These are phyloP conservation scores for Psephotus haematonotus DNA, from an alignment of 2,113 vertebrate genomes.

Conservation along the genomic window DNA sequence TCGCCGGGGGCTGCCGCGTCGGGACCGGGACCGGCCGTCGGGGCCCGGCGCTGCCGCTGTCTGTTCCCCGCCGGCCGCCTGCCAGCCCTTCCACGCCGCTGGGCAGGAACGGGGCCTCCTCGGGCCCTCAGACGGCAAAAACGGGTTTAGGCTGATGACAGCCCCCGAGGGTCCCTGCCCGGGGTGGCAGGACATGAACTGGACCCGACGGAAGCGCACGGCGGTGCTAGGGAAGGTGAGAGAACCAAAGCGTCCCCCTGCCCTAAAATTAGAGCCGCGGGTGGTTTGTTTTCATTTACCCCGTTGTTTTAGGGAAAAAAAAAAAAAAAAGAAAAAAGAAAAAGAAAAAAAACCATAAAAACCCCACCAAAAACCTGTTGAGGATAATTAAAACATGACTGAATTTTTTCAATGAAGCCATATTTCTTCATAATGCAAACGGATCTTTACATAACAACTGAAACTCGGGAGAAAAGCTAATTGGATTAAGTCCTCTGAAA, in stretches of 20 bases:
- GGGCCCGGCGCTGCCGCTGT: background rate
- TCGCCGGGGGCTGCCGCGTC: background rate
- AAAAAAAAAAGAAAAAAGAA: background rate
- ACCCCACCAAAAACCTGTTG: background rate
- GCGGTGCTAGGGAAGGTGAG: background rate
- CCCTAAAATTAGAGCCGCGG: background rate
- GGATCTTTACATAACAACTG: constrained; percentile 78
- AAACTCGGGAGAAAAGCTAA: constrained; percentile 77
- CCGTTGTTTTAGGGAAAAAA: background rate
- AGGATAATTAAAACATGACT: constrained; percentile 20
- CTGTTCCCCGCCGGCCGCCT: background rate
- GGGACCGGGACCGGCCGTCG: background rate
- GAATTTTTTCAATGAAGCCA: constrained; percentile 49
- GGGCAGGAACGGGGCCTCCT: background rate
- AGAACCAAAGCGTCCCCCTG: background rate
- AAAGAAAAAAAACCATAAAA: background rate
- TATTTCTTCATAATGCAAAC: constrained; percentile 34
- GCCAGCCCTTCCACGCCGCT: background rate
- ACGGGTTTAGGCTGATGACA: background rate
- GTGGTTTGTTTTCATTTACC: background rate
- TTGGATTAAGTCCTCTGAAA: constrained; percentile 79
- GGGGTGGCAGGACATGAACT: background rate
- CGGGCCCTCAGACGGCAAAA: background rate
- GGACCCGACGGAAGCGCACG: background rate
- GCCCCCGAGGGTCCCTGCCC: background rate